These are phyloP conservation scores for Ginglymostoma cirratum DNA, from an alignment of 2,113 vertebrate genomes.

Conservation along the genomic window DNA sequence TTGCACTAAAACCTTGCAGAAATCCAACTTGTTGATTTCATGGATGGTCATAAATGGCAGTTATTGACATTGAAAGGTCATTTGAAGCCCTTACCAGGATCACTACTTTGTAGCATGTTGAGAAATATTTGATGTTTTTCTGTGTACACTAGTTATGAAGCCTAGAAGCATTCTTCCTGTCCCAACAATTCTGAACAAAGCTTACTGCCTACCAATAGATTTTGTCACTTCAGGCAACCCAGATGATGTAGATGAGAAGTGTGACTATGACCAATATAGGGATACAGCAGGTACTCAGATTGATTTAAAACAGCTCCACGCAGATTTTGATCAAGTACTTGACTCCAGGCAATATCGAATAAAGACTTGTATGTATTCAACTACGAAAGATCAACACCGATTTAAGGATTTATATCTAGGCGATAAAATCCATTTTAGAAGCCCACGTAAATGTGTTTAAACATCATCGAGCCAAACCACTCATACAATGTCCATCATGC, in stretches of 20 bases:
- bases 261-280: neutral
- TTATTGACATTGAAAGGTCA: neutral
- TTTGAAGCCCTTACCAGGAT: neutral
- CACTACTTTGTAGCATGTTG: neutral
- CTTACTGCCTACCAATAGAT: neutral
- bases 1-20: neutral
- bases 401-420: slow-evolving; percentile 11
- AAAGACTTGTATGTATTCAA: neutral
- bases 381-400: neutral
- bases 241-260: slow-evolving; percentile 21
- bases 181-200: neutral
- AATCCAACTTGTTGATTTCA: neutral
- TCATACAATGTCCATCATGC: neutral
- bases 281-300: slow-evolving; percentile 6
- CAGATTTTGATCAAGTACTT: slow-evolving; percentile 25
- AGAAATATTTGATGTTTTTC: neutral
- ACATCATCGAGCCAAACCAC: neutral
- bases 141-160: neutral
- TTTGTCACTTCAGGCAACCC: neutral
- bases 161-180: slow-evolving; percentile 10
- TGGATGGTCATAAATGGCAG: neutral
- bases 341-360: slow-evolving; percentile 5
- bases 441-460: neutral
- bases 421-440: slow-evolving; percentile 23
- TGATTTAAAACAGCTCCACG: slow-evolving; percentile 7